A percentile compares a stretch with the other conserved stretches of the same genome.
phyloP scores from a whole-genome alignment of 53 echinoderm and acorn worm species.

The Stichopus horrens region DNA sequence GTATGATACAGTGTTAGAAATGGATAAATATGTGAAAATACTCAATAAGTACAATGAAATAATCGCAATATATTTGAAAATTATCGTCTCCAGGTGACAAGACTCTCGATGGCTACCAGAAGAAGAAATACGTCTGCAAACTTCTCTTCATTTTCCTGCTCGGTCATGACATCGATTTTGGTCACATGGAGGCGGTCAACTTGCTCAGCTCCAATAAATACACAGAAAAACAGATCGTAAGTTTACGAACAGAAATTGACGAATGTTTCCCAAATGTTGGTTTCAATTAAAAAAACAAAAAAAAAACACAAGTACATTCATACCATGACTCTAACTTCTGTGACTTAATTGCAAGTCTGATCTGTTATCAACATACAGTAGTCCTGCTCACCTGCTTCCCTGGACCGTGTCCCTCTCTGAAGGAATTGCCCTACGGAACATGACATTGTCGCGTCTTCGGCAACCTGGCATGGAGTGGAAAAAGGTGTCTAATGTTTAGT shows the following conservation, averaged over 20 bases:
- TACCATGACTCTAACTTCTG: no score
- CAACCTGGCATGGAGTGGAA: no score
- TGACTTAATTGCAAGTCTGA: no score
- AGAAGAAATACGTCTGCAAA: constrained; percentile 99
- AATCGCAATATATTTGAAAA: background rate
- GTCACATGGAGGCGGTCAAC: constrained; percentile 99
- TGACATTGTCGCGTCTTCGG: no score
- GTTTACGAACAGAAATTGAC: constrained; percentile 3
- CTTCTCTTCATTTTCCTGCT: constrained; percentile 96
- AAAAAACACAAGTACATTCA: no score
- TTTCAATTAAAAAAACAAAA: no score
- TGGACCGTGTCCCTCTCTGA: no score
- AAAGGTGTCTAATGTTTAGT: no score
- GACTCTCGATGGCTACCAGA: constrained; percentile 96
- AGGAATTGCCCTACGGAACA: no score
- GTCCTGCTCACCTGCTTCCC: no score
- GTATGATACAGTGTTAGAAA: background rate
- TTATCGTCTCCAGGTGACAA: constrained; percentile 75
- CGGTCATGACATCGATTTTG: constrained; percentile 98
- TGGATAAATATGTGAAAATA: background rate
- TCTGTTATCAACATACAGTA: no score
- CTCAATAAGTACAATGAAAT: background rate
- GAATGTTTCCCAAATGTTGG: no score
- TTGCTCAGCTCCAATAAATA: constrained; percentile 95
- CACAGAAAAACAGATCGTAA: constrained; percentile 99